Conservation (phyloP, 2,113 vertebrate species). For the Plotosus lineatus region DNA sequence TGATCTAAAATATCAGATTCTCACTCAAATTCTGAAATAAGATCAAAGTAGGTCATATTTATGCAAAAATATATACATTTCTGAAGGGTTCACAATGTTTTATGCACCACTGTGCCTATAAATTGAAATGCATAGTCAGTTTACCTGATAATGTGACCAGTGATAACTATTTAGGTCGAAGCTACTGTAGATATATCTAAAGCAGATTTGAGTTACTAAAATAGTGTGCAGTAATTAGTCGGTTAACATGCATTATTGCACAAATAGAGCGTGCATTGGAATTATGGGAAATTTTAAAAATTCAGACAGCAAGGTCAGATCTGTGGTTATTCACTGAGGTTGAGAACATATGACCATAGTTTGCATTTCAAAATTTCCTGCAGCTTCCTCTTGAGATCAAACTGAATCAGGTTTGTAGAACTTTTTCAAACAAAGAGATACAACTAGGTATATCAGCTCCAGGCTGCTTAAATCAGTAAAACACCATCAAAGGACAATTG, state of each 20-base stretch:
- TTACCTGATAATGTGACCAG: too few relatives aligned
- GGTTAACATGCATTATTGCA: background rate
- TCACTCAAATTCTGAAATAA: too few relatives aligned
- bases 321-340: background rate
- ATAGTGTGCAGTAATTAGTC: too few relatives aligned
- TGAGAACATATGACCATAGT: slow-evolving; percentile 1
- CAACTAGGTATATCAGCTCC: slow-evolving; percentile 6
- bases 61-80: too few relatives aligned
- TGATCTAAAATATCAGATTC: too few relatives aligned
- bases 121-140: too few relatives aligned
- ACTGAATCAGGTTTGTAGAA: background rate
- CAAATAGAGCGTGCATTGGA: background rate
- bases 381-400: slow-evolving; percentile 21
- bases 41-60: too few relatives aligned
- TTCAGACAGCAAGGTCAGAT: background rate
- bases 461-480: slow-evolving; percentile 19
- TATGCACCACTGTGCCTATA: too few relatives aligned
- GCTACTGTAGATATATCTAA: background rate
- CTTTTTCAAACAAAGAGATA: background rate
- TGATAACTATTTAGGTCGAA: too few relatives aligned
- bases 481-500: background rate
- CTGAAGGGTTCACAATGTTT: too few relatives aligned
- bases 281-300: background rate
- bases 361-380: slow-evolving; percentile 14
- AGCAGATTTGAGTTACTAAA: background rate